A percentile compares a stretch with the other conserved stretches of the same genome.
Conservation (phyloP, 2,113 vertebrate genomes). For the Ahaetulla prasina region DNA sequence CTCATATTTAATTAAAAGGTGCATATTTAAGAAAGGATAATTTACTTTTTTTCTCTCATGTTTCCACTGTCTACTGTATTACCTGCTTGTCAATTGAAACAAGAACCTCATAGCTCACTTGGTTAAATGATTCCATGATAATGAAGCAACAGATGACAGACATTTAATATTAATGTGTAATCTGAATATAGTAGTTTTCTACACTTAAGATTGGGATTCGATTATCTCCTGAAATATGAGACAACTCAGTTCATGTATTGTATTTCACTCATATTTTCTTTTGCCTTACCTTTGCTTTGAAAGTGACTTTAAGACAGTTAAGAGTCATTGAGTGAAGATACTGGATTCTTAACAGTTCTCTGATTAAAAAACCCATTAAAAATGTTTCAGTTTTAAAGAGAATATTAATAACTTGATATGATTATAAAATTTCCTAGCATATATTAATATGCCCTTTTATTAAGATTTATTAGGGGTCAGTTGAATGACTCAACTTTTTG, state of each 20-base stretch:
- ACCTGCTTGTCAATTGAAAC: constrained; percentile 21
- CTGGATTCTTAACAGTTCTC: constrained; percentile 19
- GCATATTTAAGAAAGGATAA: constrained; percentile 50
- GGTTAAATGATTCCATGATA: constrained; percentile 33
- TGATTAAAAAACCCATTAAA: not conserved
- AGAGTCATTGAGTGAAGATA: not conserved
- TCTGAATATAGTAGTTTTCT: constrained; percentile 39
- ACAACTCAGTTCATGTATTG: constrained; percentile 9
- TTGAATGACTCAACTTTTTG: not conserved
- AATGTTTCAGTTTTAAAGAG: not conserved
- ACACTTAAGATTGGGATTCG: not conserved
- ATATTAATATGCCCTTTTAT: not conserved
- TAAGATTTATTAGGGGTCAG: not conserved
- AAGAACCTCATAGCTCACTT: constrained; percentile 29
- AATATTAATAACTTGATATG: not conserved
- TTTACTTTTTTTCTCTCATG: constrained; percentile 30
- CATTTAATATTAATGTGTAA: constrained; percentile 30
- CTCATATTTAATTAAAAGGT: constrained; percentile 45
- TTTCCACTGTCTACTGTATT: constrained; percentile 44
- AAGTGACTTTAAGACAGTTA: not conserved
- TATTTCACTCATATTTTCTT: not conserved
- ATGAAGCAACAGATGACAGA: constrained; percentile 16
- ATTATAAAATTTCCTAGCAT: not conserved
- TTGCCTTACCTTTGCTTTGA: constrained; percentile 6
- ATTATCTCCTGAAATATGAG: constrained; percentile 20